Base-by-base conservation (phyloP, 1,140 invertebrate genomes). In the Gonatopus flavifemur region DNA sequence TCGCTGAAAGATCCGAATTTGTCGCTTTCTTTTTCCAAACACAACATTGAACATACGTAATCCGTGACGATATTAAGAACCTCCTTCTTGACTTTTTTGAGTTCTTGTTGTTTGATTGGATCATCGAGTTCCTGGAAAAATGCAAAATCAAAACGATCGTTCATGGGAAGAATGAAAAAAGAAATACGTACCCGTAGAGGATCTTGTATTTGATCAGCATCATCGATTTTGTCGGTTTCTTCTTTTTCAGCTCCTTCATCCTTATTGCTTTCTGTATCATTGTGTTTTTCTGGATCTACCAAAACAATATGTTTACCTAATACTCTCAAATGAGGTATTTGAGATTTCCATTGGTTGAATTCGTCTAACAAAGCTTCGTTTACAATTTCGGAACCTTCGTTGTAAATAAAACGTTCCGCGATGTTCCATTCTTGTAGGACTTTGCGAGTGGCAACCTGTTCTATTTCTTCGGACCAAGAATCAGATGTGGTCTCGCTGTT, bases 301-400 rank as follows among this genome's bases (percentile, higher is more conserved):
- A 10, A 15, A 7, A 12, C 9, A 12, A 5, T 28, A 28, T 28
- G 8, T 39, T 57, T 65, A 1, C 72, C 74, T 32, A 73, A 10
- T 30, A 75, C 25, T 52, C 72, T 64, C 13, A 76, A 56, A 44
- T 76, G 72, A 1, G 66, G 60, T 28, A 77, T 54, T 33, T 76
- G 74, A 7, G 41, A 65, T 24, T 59, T 64, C 76, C 76, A 77
- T 43, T 77, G 75, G 38, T 55, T 18, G 44, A 74, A 77, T 46
- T 78, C 76, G 5, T 74, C 67, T 9, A 55, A 52, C 38, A 59
- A 18, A 31, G 41, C n/a, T 16, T 52, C 48, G 3, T 52, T 36
- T 2, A 53, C 19, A 3, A 61, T 20, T 15, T 52, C 41, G 15
- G 72, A 47, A 6, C 60, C 55, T 38, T 71, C 69, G 13, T 71